phyloP scores from a whole-genome alignment of 2,797 vertebrate species.

The Hirundo rustica region DNA sequence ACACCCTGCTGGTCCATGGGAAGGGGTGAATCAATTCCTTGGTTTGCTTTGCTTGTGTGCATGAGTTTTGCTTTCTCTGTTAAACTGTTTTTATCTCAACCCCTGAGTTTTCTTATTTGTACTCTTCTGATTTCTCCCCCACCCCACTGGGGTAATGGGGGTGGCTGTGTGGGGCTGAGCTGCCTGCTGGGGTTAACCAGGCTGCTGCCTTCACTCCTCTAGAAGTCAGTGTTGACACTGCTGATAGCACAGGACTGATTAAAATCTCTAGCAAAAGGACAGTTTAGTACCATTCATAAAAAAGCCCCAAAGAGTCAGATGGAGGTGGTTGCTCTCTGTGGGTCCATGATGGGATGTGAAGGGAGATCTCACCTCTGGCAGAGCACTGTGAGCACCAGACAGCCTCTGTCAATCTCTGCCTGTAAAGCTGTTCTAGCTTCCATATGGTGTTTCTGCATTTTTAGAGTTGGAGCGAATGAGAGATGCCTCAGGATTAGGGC shows the following conservation, averaged over 20 bases:
- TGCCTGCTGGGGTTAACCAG: not conserved
- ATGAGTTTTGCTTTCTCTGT: not conserved
- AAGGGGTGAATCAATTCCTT: not conserved
- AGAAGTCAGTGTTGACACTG: not conserved
- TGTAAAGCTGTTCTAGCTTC: not conserved
- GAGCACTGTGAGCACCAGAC: not conserved
- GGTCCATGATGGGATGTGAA: not conserved
- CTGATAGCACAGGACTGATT: not conserved
- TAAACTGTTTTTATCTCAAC: not conserved
- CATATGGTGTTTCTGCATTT: not conserved
- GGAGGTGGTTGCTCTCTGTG: not conserved
- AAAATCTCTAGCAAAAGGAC: not conserved
- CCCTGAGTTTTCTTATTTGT: not conserved
- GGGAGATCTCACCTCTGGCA: not conserved
- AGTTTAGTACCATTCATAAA: not conserved
- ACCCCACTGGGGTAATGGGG: fast-evolving
- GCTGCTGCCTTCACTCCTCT: not conserved
- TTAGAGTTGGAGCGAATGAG: not conserved
- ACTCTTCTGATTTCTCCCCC: not conserved
- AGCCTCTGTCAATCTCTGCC: not conserved
- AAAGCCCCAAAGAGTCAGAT: not conserved
- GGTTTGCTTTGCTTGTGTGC: not conserved
- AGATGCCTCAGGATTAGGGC: not conserved
- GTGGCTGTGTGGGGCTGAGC: not conserved
- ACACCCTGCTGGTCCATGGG: not conserved